Percentiles rank a stretch among this genome's conserved stretches.
Evolutionary conservation across 2,888 invertebrate genomes (phyloP).

Genomic region (Dioctria rufipes): DNA sequence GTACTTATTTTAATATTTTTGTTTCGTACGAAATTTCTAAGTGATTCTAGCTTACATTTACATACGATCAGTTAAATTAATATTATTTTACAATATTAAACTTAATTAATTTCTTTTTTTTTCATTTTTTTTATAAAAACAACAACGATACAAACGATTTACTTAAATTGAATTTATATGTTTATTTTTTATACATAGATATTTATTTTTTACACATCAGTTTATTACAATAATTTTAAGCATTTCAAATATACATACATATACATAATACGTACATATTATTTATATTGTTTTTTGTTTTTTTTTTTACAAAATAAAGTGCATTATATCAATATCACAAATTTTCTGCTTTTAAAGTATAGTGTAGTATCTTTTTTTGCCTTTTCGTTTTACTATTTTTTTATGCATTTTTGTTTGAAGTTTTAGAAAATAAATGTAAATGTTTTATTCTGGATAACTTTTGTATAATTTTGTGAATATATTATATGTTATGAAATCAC

Average conservation of each 20-base stretch:
- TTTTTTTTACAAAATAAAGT: slow-evolving; percentile 42
- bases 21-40: slow-evolving; percentile 38
- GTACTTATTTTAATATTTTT: slow-evolving; percentile 34
- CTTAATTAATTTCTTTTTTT: not conserved
- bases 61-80: not conserved
- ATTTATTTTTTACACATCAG: slow-evolving; percentile 35
- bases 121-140: slow-evolving; percentile 41
- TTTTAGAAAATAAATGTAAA: not conserved
- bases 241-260: slow-evolving; percentile 24
- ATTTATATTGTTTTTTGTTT: slow-evolving; percentile 1
- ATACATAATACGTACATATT: slow-evolving; percentile 1
- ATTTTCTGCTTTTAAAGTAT: slow-evolving; percentile 44
- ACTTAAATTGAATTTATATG: slow-evolving; percentile 13
- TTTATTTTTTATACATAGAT: slow-evolving; percentile 8
- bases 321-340: slow-evolving; percentile 50
- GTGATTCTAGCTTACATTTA: slow-evolving; percentile 29
- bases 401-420: slow-evolving; percentile 43
- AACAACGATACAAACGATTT: slow-evolving; percentile 47
- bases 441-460: too few species aligned
- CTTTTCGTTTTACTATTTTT: slow-evolving; percentile 42
- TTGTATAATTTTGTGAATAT: too few species aligned
- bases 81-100: not conserved
- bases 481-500: too few species aligned
- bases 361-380: slow-evolving; percentile 41
- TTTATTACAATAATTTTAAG: slow-evolving; percentile 35